Conservation (phyloP, 2,797 vertebrate genomes). For the Fistularia commersonii region DNA sequence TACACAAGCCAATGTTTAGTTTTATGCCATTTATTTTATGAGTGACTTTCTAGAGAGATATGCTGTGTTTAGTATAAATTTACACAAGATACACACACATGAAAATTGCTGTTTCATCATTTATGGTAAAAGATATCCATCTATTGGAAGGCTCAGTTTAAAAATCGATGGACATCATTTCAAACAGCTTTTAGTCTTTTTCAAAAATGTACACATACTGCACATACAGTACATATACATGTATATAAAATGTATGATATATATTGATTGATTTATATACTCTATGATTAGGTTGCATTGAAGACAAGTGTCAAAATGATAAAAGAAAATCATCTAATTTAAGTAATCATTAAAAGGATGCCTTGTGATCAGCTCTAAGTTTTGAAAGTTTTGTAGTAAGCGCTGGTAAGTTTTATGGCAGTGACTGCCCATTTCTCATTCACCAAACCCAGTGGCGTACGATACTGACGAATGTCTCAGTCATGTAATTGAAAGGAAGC, state of each 20-base stretch:
- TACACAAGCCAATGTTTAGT: slow-evolving; percentile 2
- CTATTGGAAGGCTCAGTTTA: no score
- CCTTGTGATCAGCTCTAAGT: slow-evolving; percentile 20
- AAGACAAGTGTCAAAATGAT: slow-evolving; percentile 35
- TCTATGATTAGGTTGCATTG: slow-evolving; percentile 37
- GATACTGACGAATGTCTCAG: slow-evolving; percentile 5
- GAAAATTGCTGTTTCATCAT: background rate
- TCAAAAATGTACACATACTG: slow-evolving; percentile 30
- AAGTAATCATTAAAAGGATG: slow-evolving; percentile 36
- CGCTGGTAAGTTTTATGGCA: slow-evolving; percentile 7
- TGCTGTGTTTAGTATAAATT: background rate
- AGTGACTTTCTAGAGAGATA: slow-evolving; percentile 1
- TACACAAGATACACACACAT: background rate
- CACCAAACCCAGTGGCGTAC: slow-evolving; percentile 10
- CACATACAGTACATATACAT: no score
- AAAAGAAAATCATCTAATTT: slow-evolving; percentile 37
- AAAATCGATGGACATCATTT: background rate
- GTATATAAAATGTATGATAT: no score
- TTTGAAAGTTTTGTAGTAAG: slow-evolving; percentile 22
- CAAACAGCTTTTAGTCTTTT: slow-evolving; percentile 50
- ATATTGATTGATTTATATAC: no score
- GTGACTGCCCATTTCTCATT: slow-evolving; percentile 18
- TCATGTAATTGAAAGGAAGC: slow-evolving; percentile 19
- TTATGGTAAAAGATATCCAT: background rate
- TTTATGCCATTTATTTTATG: slow-evolving; percentile 2